Evolutionary conservation across 2,888 invertebrate genomes (phyloP).

Genomic region (Hirtodrosophila cameraria): DNA sequence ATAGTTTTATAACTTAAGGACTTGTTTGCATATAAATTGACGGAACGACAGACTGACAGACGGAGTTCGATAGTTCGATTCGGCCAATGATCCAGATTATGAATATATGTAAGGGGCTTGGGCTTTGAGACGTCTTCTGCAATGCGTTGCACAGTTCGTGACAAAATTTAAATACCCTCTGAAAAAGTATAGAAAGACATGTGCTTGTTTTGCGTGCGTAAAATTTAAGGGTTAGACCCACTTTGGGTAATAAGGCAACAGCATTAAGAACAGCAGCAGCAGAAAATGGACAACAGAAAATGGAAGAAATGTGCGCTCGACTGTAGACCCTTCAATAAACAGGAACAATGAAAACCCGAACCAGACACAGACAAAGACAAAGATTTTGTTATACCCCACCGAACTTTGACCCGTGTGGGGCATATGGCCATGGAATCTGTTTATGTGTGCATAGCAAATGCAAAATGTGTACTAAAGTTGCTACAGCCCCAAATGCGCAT

Average conservation of each 20-base stretch:
- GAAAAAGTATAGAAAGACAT: no score
- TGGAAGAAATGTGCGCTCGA: constrained; percentile 3
- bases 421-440: constrained; percentile 57
- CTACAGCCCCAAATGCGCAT: constrained; percentile 74
- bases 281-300: neutral
- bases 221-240: constrained; percentile 30
- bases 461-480: constrained; percentile 61
- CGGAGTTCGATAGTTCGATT: no score
- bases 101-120: no score
- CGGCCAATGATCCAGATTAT: no score
- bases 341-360: neutral
- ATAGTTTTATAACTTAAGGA: no score
- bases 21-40: no score
- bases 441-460: constrained; percentile 59
- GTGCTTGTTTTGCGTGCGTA: constrained; percentile 56
- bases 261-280: no score
- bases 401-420: constrained; percentile 13
- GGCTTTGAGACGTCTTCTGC: no score
- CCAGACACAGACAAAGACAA: constrained; percentile 12
- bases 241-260: no score
- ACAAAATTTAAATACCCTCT: no score
- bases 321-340: constrained; percentile 9
- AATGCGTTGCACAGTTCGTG: no score
- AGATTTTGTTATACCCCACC: constrained; percentile 40
- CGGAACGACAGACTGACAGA: no score